Conservation (phyloP, 2,113 vertebrate genomes). For the Okapia johnstoni region DNA sequence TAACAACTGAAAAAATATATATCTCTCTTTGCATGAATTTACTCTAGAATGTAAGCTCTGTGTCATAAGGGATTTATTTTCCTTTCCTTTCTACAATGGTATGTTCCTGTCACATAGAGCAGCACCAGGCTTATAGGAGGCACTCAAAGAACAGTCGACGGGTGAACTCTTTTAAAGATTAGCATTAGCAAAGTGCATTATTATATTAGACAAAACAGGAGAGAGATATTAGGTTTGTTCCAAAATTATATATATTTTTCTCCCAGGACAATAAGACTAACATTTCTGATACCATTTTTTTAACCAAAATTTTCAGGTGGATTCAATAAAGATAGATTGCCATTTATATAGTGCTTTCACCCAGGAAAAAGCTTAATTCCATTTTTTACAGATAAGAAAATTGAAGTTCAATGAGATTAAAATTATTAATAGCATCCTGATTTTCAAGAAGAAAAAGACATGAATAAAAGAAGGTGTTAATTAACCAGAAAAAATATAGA, state of each 20-base stretch:
- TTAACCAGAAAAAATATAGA: neutral
- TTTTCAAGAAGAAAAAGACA: neutral
- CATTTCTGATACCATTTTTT: neutral
- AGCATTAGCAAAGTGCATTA: neutral
- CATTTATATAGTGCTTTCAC: neutral
- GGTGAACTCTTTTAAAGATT: neutral
- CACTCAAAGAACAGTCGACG: rapidly evolving
- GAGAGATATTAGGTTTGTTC: neutral
- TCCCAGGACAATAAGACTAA: neutral
- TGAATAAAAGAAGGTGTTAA: neutral
- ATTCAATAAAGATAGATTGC: neutral
- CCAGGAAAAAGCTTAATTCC: neutral
- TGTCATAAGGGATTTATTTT: neutral
- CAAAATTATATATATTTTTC: neutral
- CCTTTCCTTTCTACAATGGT: neutral
- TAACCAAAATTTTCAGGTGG: neutral
- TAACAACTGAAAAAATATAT: neutral
- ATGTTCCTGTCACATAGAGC: neutral
- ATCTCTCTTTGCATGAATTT: neutral
- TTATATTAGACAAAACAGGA: neutral
- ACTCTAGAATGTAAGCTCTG: neutral
- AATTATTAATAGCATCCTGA: neutral
- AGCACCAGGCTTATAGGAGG: neutral
- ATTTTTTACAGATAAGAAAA: conserved; percentile 10
- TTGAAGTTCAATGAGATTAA: neutral